Conservation (phyloP, 2,888 invertebrate species). For the Netelia virgata region DNA sequence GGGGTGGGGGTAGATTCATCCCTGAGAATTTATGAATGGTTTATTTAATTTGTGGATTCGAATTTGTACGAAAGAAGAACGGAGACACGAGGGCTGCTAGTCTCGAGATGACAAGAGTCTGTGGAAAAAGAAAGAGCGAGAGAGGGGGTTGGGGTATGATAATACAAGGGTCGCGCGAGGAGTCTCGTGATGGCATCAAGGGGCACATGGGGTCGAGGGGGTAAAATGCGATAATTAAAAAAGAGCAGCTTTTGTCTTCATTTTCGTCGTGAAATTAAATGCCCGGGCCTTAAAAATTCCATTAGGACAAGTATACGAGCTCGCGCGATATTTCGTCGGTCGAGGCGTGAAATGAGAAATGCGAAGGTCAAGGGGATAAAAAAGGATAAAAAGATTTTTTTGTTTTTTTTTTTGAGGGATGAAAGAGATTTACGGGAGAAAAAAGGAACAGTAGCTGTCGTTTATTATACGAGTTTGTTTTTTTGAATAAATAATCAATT, state of each 20-base stretch:
- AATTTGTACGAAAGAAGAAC: slow-evolving; percentile 44
- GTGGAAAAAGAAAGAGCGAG: slow-evolving; percentile 23
- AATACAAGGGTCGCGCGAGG: slow-evolving; percentile 42
- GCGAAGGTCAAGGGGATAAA: neutral
- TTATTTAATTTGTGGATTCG: slow-evolving; percentile 78
- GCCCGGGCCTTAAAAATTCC: slow-evolving; percentile 74
- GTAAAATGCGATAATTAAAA: slow-evolving; percentile 76
- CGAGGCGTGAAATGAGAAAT: slow-evolving; percentile 1
- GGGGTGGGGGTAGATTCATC: slow-evolving; percentile 53
- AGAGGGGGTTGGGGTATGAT: slow-evolving; percentile 34
- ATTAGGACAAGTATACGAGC: slow-evolving; percentile 68
- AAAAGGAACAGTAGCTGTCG: neutral
- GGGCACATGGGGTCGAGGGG: slow-evolving; percentile 42
- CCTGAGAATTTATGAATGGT: slow-evolving; percentile 76
- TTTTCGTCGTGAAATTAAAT: slow-evolving; percentile 72
- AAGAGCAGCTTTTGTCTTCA: slow-evolving; percentile 73
- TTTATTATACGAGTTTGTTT: too few species aligned
- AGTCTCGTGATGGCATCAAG: slow-evolving; percentile 36
- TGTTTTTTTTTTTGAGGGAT: too few species aligned
- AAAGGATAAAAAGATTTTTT: too few species aligned
- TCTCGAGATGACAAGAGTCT: slow-evolving; percentile 22
- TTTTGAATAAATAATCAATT: too few species aligned
- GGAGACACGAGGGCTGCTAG: slow-evolving; percentile 27
- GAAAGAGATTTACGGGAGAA: neutral
- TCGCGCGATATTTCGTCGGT: slow-evolving; percentile 9